phyloP scores from a whole-genome alignment of 2,113 vertebrate species.

The Choloepus hoffmanni region DNA sequence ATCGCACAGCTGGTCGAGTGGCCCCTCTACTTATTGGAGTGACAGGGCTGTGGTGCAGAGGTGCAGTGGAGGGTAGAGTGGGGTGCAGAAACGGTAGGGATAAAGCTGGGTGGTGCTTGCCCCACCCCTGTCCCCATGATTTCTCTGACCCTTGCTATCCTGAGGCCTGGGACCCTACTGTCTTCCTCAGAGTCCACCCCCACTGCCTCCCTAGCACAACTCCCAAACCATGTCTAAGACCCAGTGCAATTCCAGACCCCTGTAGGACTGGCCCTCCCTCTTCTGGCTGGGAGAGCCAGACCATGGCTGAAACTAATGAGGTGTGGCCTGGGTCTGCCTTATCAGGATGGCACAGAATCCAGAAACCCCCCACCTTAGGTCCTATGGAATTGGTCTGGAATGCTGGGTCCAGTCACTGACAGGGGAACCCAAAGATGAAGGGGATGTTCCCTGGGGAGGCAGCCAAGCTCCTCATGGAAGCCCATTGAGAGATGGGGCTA shows the following conservation, averaged over 20 bases:
- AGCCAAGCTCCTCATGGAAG: neutral
- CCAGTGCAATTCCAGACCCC: neutral
- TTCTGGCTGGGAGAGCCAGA: neutral
- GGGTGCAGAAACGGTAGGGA: neutral
- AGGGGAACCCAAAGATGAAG: neutral
- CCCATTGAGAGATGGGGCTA: neutral
- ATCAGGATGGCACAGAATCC: neutral
- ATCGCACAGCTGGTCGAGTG: neutral
- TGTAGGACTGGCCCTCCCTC: neutral
- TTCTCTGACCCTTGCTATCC: neutral
- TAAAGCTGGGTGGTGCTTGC: neutral
- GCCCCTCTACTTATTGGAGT: neutral
- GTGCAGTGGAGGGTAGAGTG: neutral
- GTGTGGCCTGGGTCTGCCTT: slow-evolving; percentile 59
- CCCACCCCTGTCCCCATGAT: neutral
- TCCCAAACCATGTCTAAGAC: neutral
- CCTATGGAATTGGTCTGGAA: neutral
- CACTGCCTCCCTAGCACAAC: neutral
- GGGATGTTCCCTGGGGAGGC: neutral
- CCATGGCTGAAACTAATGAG: neutral
- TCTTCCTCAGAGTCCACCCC: neutral
- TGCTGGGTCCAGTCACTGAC: neutral
- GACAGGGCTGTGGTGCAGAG: neutral
- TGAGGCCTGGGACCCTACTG: neutral
- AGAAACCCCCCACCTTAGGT: neutral